phyloP scores from a whole-genome alignment of 2,888 invertebrate species.

The Epistrophe grossulariae region DNA sequence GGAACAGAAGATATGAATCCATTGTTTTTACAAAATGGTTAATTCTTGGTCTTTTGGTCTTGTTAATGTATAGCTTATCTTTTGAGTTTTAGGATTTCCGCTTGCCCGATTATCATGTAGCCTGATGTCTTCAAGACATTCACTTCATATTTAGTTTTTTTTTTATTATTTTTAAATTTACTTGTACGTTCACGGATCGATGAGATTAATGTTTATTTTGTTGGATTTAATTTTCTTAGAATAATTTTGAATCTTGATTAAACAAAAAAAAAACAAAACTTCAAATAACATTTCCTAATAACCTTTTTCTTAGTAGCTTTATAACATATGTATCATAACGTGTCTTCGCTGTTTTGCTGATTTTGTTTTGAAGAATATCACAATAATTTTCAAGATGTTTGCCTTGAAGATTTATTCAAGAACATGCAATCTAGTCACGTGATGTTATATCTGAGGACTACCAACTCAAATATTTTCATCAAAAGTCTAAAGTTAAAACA shows the following conservation, averaged over 20 bases:
- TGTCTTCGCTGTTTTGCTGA: not conserved
- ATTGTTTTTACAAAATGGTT: slow-evolving; percentile 22
- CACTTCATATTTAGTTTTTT: slow-evolving; percentile 38
- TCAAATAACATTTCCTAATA: not conserved
- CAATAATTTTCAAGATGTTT: not conserved
- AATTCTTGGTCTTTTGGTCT: not conserved
- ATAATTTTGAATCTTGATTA: slow-evolving; percentile 47
- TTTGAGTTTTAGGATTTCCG: slow-evolving; percentile 70
- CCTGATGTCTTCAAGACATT: slow-evolving; percentile 59
- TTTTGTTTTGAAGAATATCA: not conserved
- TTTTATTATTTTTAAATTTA: no score
- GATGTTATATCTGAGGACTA: not conserved
- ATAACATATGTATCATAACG: not conserved
- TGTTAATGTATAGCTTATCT: slow-evolving; percentile 52
- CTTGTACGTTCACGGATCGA: slow-evolving; percentile 43
- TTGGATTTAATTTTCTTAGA: slow-evolving; percentile 41
- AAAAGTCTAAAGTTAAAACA: slow-evolving; percentile 17
- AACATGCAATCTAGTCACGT: not conserved
- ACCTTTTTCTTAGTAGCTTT: not conserved
- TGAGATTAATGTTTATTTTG: slow-evolving; percentile 29
- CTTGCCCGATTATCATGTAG: slow-evolving; percentile 71
- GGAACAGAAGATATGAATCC: not conserved
- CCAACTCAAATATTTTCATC: slow-evolving; percentile 1
- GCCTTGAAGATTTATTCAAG: no score
- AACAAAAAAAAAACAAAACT: not conserved